Base-by-base conservation (phyloP, 30 jellyfish, hydroid and myxozoan species). In the Chrysaora quinquecirrha region DNA sequence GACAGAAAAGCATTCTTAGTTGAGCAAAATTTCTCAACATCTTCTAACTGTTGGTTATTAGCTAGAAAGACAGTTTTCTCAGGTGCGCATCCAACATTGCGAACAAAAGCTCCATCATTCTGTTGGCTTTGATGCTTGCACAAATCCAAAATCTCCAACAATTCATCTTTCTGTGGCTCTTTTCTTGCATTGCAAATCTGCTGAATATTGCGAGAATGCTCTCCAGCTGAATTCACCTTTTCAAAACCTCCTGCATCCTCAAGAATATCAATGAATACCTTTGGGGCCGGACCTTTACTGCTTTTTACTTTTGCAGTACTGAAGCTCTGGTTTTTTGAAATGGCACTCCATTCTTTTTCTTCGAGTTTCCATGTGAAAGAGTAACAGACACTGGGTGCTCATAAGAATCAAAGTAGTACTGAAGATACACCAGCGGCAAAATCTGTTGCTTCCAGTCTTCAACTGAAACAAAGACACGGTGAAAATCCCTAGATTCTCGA, bases 231-330 rank as follows among this genome's bases (percentile, higher is more conserved):
- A 9, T 43, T 43, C 58, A 70, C 47, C n/a, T 43, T 43, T 32
- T n/a, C 67, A 70, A 18, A 70, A 29, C 82, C 82, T 23, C 82
- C 82, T 30, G 82, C 82, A 18, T 70, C 82, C 28, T 70, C 33
- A 27, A 32, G 33, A 30, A 7, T 70, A 9, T 47, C 67, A 9
- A 43, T 43, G 30, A 70, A 27, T 18, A 12, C 67, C 67, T 70
- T 70, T 21, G 72, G 28, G 23, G 64, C 33, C 33, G 64, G 23
- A 70, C 33, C 67, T 19, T 43, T 70, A 33, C 67, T 64, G 76
- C 43, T 33, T 27, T 70, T 70, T 21, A 70, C 33, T 70, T 34
- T 29, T 34, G 23, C 29, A 29, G 25, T 14, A 70, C 82, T 11
- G 28, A 18, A 18, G 47, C 67, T 70, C 33, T 70, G 27, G 82